Evolutionary conservation across 2,888 invertebrate species (phyloP).

Genomic region (Rhingia campestris): DNA sequence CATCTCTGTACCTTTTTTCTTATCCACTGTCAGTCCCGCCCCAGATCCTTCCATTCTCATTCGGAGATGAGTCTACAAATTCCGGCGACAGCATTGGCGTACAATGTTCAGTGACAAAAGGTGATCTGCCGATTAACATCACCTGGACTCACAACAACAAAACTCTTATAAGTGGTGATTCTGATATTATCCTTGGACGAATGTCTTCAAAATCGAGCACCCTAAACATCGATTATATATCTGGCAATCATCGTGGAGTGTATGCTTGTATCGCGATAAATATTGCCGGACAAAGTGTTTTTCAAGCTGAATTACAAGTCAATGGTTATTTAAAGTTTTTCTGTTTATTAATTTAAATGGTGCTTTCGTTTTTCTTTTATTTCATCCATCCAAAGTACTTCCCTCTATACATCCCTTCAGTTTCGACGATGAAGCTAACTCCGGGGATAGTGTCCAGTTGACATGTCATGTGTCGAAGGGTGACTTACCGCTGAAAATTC

Average conservation of each 20-base stretch:
- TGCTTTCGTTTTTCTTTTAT: constrained; percentile 36
- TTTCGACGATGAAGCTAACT: constrained; percentile 84
- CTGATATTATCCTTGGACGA: constrained; percentile 80
- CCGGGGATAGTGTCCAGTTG: constrained; percentile 86
- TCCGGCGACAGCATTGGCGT: constrained; percentile 88
- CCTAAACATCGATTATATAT: constrained; percentile 86
- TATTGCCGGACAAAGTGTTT: constrained; percentile 83
- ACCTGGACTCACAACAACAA: constrained; percentile 85
- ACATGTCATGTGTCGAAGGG: constrained; percentile 86
- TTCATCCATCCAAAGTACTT: constrained; percentile 84
- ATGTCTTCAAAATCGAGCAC: constrained; percentile 84
- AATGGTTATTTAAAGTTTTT: constrained; percentile 78
- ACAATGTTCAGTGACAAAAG: constrained; percentile 85
- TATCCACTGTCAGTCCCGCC: constrained; percentile 84
- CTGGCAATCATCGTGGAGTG: constrained; percentile 86
- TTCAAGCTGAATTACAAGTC: constrained; percentile 82
- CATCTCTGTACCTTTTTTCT: neutral
- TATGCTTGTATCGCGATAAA: constrained; percentile 87
- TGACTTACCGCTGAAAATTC: constrained; percentile 86
- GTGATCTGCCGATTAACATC: constrained; percentile 87
- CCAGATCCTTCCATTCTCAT: constrained; percentile 88
- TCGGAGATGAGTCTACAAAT: constrained; percentile 88
- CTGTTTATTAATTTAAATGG: neutral
- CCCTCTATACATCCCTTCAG: constrained; percentile 85
- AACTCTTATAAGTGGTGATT: constrained; percentile 80